Conservation (phyloP, 2,113 vertebrate species). For the Picathartes gymnocephalus region DNA sequence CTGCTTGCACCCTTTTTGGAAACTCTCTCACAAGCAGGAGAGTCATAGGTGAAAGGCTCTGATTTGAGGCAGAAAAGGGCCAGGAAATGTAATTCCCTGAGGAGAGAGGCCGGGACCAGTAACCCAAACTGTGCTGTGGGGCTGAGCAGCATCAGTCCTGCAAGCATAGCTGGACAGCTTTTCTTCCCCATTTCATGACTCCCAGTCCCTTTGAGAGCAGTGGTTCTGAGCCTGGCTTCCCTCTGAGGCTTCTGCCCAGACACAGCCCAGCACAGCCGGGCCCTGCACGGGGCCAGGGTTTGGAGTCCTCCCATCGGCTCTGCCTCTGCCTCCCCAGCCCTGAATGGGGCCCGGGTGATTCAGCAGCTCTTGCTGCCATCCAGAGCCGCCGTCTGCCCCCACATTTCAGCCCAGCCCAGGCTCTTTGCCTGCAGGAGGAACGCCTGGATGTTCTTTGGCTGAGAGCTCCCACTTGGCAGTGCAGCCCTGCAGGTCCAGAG, state of each 20-base stretch:
- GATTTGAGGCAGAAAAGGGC: background rate
- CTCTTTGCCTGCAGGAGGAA: background rate
- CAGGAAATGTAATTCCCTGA: background rate
- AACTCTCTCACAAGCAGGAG: background rate
- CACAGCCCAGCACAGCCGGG: background rate
- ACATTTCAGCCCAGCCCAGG: background rate
- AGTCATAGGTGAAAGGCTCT: background rate
- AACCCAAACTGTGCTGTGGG: background rate
- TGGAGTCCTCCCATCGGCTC: background rate
- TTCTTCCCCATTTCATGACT: accelerated
- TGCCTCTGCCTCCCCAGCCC: background rate
- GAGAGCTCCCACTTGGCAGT: background rate
- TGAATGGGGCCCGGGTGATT: background rate
- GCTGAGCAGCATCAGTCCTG: background rate
- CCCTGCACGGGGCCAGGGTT: background rate
- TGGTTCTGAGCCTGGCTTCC: background rate
- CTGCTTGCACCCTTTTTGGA: background rate
- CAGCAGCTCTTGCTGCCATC: background rate
- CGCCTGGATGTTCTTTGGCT: accelerated
- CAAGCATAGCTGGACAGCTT: accelerated
- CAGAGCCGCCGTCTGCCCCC: background rate
- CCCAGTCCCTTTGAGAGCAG: background rate
- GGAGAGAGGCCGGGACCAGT: background rate
- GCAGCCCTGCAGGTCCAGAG: background rate
- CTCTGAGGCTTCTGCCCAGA: background rate